Percentiles rank a stretch among this genome's conserved stretches.
Conservation (phyloP, 2,113 vertebrate genomes). For the Grus americana region DNA sequence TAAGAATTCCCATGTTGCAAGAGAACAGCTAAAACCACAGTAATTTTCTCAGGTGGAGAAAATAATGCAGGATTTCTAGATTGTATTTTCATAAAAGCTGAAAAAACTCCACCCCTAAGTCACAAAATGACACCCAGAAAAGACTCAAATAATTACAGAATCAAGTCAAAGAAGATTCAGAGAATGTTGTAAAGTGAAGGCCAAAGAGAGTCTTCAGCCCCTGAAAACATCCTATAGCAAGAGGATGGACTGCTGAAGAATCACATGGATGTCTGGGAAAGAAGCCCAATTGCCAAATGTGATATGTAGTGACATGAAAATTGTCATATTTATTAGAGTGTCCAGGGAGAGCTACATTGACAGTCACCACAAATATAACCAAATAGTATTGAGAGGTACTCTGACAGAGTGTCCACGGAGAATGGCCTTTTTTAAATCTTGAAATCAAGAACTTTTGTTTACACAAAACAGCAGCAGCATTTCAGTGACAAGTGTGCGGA, state of each 20-base stretch:
- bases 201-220: neutral
- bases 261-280: neutral
- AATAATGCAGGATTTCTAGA: neutral
- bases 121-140: neutral
- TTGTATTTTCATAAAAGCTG: neutral
- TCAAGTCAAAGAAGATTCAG: neutral
- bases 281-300: neutral
- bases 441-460: neutral
- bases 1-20: neutral
- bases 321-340: neutral
- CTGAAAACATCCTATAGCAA: neutral
- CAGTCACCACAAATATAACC: neutral
- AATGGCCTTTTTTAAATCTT: neutral
- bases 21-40: neutral
- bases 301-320: neutral
- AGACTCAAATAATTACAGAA: neutral
- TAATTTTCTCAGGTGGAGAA: neutral
- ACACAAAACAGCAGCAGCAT: neutral
- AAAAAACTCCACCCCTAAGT: neutral
- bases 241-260: neutral
- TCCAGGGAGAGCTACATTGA: neutral
- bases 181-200: neutral
- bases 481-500: rapidly evolving
- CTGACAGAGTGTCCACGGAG: rapidly evolving
- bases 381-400: neutral